Base-by-base conservation (phyloP, 2,888 invertebrate genomes). In the Drosophila meridionalis region DNA sequence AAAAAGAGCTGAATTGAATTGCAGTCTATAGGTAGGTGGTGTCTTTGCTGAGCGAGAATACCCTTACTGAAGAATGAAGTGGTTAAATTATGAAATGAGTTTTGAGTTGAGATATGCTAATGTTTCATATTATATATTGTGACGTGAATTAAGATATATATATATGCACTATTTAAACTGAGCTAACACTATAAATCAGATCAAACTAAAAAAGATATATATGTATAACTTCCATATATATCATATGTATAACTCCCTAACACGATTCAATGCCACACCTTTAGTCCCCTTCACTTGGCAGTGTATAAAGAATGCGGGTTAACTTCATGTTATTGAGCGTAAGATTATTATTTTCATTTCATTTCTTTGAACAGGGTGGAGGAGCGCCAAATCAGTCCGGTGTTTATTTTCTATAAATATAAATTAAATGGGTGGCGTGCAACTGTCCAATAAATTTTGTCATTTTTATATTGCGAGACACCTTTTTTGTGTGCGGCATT, bases 371-470 rank as follows among this genome's bases (percentile, higher is more conserved):
- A 30, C 9, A 20, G 52, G 9, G 43, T 59, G 32, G 52, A 56
- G 20, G 9, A 26, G 12, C 2, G 48, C 36, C 59, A 83, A 80
- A 86, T 81, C 76, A 76, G 53, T 70, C 78, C 71, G 61, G 77
- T 78, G 80, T 89, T 82, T 87, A 76, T 84, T 89, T 89, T 81
- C 89, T 87, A 85, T 89, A 83, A 87, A 81, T 82, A 84, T 83
- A 90, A 92, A 91, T 91, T 85, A 90, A 91, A 87, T 80, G 80
- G 86, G 79, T 89, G 91, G 90, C 90, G 90, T 91, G 91, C 86
- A 83, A 87, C 84, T 90, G 91, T 91, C 91, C 83, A 91, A 91
- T 92, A 91, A 91, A 91, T 92, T 91, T 84, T 66, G 78, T 73
- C 79, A 90, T 90, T 90, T 90, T 88, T 90, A 69, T 84, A 73